Base-by-base conservation (phyloP, 1,140 invertebrate species). In the Papilio machaon region DNA sequence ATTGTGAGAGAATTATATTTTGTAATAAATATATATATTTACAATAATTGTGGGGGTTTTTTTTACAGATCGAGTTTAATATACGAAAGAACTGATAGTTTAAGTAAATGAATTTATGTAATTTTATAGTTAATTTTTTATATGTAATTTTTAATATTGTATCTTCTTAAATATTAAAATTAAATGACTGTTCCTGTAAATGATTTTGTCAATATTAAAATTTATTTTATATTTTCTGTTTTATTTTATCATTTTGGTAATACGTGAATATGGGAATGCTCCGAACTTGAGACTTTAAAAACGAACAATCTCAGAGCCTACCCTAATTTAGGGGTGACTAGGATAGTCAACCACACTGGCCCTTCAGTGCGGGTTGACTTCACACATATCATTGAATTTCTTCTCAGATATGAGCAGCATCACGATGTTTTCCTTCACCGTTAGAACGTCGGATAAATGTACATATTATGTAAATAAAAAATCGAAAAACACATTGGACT, bases 41-140 rank as follows among this genome's bases (percentile, higher is more conserved):
- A 76, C 74, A 52, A 76, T 76, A 52, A 54, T 52, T 35, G 8
- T 76, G n/a, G 46, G 46, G 74, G 19, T 17, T 75, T 76, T 47
- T 54, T 76, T 47, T 76, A 76, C 17, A 49, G 47, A 52, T 76
- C 47, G 47, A 76, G 3, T 47, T 74, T 49, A 74, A 76, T 52
- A 52, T 76, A 76, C 74, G 47, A 76, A 76, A 76, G 74, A 76
- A 76, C 74, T 76, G 74, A 76, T 76, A 23, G 52, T 76, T 47
- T 76, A 76, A 76, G 74, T 6, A 49, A 76, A 19, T 58, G 7
- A 19, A 19, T 73, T 35, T 73, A 73, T 46, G 9, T 76, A 30
- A 30, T 0, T 30, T 30, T 30, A 30, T 30, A 1, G 23, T 30
- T 30, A 30, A 47, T 30, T 75, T 75, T 75, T 75, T 49, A 75